Evolutionary conservation across 2,113 vertebrate genomes (phyloP), one percentile per base, ranked within the genome.

Genomic region (Ginglymostoma cirratum): DNA sequence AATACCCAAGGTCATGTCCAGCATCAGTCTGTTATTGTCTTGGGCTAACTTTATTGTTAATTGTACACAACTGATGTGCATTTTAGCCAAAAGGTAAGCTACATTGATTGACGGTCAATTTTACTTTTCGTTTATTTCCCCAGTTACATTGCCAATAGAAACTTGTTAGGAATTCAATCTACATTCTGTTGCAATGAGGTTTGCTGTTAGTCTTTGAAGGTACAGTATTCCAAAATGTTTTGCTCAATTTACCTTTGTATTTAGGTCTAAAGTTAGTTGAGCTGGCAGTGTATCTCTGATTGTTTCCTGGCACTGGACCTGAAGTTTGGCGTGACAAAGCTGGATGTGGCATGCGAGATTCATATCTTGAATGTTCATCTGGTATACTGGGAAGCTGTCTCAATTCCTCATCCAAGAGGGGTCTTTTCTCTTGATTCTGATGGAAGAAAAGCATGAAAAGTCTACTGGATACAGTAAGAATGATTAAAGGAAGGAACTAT

Each of bases 191-290:
- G 34, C 27, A 89, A 30, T 19, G 52, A 90, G 87, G 5, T 90
- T 90, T 90, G 30, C 5, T 61, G 48, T 5, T n/a, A 61, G 48
- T 17, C 55, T 66, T 66, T n/a, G 15, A n/a, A 92, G 89, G 0
- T 65, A 92, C 19, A 65, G 27, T 61, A 23, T 48, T 48, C 48
- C 48, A 48, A 48, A 89, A 89, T 15, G 1, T 66, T 92, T n/a
- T 66, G 17, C 8, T 93, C 14, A 65, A 67, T 93, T 93, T 93
- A 93, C 89, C 89, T 93, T 38, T 93, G 66, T 93, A 93, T 93
- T 93, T 72, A 72, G 94, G 38, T 95, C 94, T 72, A 45, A 72
- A 48, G 45, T 34, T 30, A 48, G 67, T 2, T 14, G 67, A 48
- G 27, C 70, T 48, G 48, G 42, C 94, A 52, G 38, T 52, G 23